phyloP scores from a whole-genome alignment of 2,797 vertebrate genomes.

The Pampus argenteus region DNA sequence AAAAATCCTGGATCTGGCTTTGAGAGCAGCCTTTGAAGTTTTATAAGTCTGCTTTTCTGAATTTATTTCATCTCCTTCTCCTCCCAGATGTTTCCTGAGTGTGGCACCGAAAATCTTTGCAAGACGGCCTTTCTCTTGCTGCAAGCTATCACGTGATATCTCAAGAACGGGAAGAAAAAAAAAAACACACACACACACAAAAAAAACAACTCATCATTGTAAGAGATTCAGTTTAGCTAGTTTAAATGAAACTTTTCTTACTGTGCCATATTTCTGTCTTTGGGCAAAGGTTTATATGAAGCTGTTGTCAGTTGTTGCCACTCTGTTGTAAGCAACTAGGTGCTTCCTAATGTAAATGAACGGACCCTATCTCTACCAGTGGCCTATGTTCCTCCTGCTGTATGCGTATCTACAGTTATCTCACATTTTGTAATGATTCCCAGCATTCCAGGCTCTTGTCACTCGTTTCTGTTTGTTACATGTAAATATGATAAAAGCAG shows the following conservation, averaged over 20 bases:
- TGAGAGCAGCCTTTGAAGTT: slow-evolving; percentile 43
- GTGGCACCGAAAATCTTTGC: slow-evolving; percentile 67
- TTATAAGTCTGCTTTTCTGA: slow-evolving; percentile 56
- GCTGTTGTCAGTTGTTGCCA: slow-evolving; percentile 95
- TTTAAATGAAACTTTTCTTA: slow-evolving; percentile 89
- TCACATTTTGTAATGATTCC: slow-evolving; percentile 92
- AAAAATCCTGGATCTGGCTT: slow-evolving; percentile 25
- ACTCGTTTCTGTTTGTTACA: slow-evolving; percentile 83
- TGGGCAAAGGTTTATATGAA: slow-evolving; percentile 94
- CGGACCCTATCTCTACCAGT: slow-evolving; percentile 94
- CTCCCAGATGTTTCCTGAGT: slow-evolving; percentile 87
- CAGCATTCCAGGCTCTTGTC: slow-evolving; percentile 94
- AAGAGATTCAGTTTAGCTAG: slow-evolving; percentile 87
- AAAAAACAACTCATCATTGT: slow-evolving; percentile 63
- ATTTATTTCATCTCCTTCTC: slow-evolving; percentile 57
- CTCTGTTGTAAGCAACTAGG: slow-evolving; percentile 93
- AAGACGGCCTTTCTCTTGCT: slow-evolving; percentile 85
- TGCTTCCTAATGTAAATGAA: slow-evolving; percentile 94
- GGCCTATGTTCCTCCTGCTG: slow-evolving; percentile 92
- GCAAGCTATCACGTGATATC: slow-evolving; percentile 79
- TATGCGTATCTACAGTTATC: slow-evolving; percentile 91
- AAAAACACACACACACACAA: too few relatives aligned
- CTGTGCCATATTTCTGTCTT: slow-evolving; percentile 93
- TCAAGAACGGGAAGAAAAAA: slow-evolving; percentile 55
- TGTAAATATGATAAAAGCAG: slow-evolving; percentile 91